Conservation (phyloP, 2,888 invertebrate genomes). For the Sipha maydis region DNA sequence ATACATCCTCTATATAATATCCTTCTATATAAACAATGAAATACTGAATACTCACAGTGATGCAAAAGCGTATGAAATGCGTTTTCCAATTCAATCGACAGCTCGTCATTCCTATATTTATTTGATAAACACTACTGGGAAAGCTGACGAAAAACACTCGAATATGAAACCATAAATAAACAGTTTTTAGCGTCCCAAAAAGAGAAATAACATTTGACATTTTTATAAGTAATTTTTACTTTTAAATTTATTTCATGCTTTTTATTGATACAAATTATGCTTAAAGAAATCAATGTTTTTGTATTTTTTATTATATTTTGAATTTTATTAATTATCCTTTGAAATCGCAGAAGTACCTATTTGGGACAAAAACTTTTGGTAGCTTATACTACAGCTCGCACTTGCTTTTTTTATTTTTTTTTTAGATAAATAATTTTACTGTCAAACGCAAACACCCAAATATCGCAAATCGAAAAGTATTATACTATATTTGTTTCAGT, state of each 20-base stretch:
- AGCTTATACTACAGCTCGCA: neutral
- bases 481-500: conserved; percentile 51
- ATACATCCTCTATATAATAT: neutral
- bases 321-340: neutral
- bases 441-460: conserved; percentile 43
- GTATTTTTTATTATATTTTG: neutral
- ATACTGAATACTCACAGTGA: conserved; percentile 32
- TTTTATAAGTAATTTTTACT: neutral
- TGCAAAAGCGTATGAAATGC: conserved; percentile 47
- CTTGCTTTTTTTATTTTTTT: neutral
- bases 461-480: conserved; percentile 36
- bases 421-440: conserved; percentile 47
- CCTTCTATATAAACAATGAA: conserved; percentile 52
- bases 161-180: conserved; percentile 56
- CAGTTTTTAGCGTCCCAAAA: conserved; percentile 39
- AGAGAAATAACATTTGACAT: conserved; percentile 11
- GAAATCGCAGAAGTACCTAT: neutral
- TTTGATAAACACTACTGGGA: conserved; percentile 43
- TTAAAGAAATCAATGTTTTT: neutral
- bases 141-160: conserved; percentile 27
- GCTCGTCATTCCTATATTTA: conserved; percentile 48
- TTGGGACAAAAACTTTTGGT: neutral
- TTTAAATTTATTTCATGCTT: neutral
- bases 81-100: conserved; percentile 57
- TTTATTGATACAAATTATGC: neutral